phyloP scores from a whole-genome alignment of 1,140 invertebrate genomes.

The Galendromus occidentalis region DNA sequence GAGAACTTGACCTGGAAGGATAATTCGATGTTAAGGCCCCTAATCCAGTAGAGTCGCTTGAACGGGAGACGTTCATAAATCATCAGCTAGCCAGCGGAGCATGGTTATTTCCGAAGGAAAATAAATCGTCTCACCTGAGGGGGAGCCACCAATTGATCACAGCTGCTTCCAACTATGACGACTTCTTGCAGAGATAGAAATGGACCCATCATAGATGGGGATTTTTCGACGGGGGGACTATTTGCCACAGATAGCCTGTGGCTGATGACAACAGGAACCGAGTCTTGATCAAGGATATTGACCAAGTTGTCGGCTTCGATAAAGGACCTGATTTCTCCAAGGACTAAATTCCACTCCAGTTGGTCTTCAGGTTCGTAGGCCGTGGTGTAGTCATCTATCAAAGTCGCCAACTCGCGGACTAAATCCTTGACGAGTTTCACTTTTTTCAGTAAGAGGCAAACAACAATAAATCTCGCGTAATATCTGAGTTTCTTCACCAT shows the following conservation, averaged over 20 bases:
- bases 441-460: slow-evolving; percentile 77
- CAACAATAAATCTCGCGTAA: slow-evolving; percentile 89
- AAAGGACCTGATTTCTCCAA: slow-evolving; percentile 85
- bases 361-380: slow-evolving; percentile 92
- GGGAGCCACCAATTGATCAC: slow-evolving; percentile 45
- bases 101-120: background rate
- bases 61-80: too few species aligned
- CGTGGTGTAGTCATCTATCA: slow-evolving; percentile 65
- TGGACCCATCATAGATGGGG: slow-evolving; percentile 34
- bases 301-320: slow-evolving; percentile 75
- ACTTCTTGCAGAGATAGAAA: slow-evolving; percentile 70
- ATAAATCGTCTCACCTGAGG: background rate
- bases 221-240: slow-evolving; percentile 66
- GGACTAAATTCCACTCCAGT: slow-evolving; percentile 78
- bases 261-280: slow-evolving; percentile 24
- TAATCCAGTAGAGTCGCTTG: too few species aligned
- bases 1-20: slow-evolving; percentile 92
- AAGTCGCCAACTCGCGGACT: slow-evolving; percentile 52
- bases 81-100: too few species aligned
- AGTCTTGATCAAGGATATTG: slow-evolving; percentile 46
- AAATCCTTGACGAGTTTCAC: slow-evolving; percentile 59
- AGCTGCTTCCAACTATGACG: slow-evolving; percentile 75
- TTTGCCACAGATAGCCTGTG: slow-evolving; percentile 53
- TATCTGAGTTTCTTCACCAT: slow-evolving; percentile 95
- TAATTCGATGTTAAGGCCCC: too few species aligned